Base-by-base conservation (phyloP, 2,888 invertebrate species). In the Philhelius pedissequus region DNA sequence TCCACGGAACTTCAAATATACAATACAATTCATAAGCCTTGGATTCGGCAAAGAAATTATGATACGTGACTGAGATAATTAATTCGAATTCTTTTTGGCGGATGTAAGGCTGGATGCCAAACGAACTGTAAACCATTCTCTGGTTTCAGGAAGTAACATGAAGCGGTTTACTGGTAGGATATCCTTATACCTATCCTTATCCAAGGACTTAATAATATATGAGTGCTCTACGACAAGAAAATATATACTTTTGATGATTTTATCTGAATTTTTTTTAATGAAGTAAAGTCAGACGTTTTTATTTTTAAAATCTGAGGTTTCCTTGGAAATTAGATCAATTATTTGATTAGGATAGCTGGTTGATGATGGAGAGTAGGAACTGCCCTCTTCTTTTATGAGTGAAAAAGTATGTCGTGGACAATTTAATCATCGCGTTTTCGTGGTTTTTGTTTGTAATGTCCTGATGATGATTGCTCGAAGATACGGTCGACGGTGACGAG, bases 61-160 rank as follows among this genome's bases (percentile, higher is more conserved):
- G 84, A 73, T 74, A 84, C 84, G 84, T 84, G 84, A 84, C 84
- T 80, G 79, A 84, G 80, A 80, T 84, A 84, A 84, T 84, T 84
- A 84, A 80, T 76, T 84, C 68, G 32, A 60, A 80, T 58, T 35
- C 27, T 40, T 79, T 79, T 15, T 30, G 13, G 32, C 27, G 50
- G 20, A 20, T 13, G 50, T 25, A 30, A 68, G 60, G 20, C 54
- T 60, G 70, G 45, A 52, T 58, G 22, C n/a, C 60, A 80, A 84
- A 71, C 80, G 75, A 71, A 76, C 75, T 75, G 66, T 75, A 76
- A 84, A 80, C 75, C 80, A 84, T 75, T 84, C 25, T 5, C 3
- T 20, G 38, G 58, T 18, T 75, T 84, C 32, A 35, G 45, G 58
- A 22, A 68, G 79, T 45, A 79, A 75, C 70, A 74, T 79, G 62